Base-by-base conservation (phyloP, 2,888 invertebrate species). In the Hedya salicella region DNA sequence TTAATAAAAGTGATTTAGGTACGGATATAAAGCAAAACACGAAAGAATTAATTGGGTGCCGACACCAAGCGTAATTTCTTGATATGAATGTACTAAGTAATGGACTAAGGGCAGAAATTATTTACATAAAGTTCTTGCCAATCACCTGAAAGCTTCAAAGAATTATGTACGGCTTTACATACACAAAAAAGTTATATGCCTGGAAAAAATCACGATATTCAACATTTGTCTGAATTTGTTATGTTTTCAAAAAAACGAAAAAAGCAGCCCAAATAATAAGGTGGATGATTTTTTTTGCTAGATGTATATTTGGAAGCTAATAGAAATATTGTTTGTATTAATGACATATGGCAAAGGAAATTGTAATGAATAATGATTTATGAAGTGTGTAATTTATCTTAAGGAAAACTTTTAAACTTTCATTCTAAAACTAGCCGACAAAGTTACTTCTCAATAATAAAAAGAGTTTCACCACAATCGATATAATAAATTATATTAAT, bases 41-140 rank as follows among this genome's bases (percentile, higher is more conserved):
- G 19, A 17, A 32, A 19, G 70, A 70, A 72, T 70, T 63, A 68
- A 69, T 78, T 72, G 75, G 68, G 62, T 68, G 42, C 66, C 65
- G 69, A 72, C 72, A 73, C 66, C 71, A 62, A 67, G 68, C 71
- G 64, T 73, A 75, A 73, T 78, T 76, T 74, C 56, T 48, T 70
- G 50, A 52, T 68, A 71, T 71, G 66, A 63, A 64, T 68, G 67
- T 63, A 44, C 57, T 32, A 46, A 39, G 32, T 69, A 70, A 75
- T 73, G 71, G 62, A 53, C 65, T 71, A 75, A 78, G 40, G 62
- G 75, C 32, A 44, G 52, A 63, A 39, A 61, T 54, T 16, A 16
- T 32, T 4, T 53, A 5, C 19, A 16, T 19, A n/a, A 14, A 36
- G 49, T 57, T 30, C 49, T 0, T 62, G 48, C 48, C n/a, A n/a